These are phyloP conservation scores for Drosophila pallidifrons DNA, from an alignment of 1,140 invertebrate genomes.

Conservation along the genomic window DNA sequence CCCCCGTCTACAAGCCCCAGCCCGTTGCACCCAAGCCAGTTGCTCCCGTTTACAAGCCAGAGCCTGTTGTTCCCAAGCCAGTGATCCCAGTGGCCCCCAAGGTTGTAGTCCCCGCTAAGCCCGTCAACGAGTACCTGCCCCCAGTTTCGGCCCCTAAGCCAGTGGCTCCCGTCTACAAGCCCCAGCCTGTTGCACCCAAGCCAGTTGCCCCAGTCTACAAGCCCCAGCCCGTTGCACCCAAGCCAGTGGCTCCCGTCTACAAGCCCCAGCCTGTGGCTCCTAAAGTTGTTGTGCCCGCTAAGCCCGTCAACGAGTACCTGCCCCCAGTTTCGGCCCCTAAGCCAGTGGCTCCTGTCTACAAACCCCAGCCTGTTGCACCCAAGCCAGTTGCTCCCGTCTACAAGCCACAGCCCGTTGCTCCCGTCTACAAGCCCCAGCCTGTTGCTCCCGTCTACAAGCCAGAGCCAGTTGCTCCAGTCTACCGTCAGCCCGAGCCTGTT, in stretches of 20 bases:
- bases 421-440: slow-evolving; percentile 23
- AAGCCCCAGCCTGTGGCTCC: slow-evolving; percentile 19
- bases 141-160: slow-evolving; percentile 15
- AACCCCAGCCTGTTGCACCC: slow-evolving; percentile 15
- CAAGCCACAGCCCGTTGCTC: slow-evolving; percentile 32
- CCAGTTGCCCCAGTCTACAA: slow-evolving; percentile 13
- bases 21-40: slow-evolving; percentile 29
- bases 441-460: slow-evolving; percentile 8
- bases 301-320: slow-evolving; percentile 32
- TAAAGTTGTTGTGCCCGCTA: slow-evolving; percentile 20
- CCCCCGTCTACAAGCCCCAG: slow-evolving; percentile 23
- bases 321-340: slow-evolving; percentile 25
- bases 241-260: slow-evolving; percentile 26
- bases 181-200: slow-evolving; percentile 22
- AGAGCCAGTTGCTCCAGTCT: slow-evolving; percentile 17
- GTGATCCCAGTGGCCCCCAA: slow-evolving; percentile 31
- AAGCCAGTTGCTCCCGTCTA: slow-evolving; percentile 43
- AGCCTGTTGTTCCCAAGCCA: slow-evolving; percentile 20
- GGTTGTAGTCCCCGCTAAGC: slow-evolving; percentile 22
- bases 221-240: slow-evolving; percentile 12
- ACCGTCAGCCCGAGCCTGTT: slow-evolving; percentile 25
- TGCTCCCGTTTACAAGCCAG: slow-evolving; percentile 22
- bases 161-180: slow-evolving; percentile 19
- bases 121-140: slow-evolving; percentile 28
- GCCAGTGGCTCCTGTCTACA: slow-evolving; percentile 21